Evolutionary conservation across 2,113 vertebrate genomes (phyloP).

Genomic region (Pimephales promelas): DNA sequence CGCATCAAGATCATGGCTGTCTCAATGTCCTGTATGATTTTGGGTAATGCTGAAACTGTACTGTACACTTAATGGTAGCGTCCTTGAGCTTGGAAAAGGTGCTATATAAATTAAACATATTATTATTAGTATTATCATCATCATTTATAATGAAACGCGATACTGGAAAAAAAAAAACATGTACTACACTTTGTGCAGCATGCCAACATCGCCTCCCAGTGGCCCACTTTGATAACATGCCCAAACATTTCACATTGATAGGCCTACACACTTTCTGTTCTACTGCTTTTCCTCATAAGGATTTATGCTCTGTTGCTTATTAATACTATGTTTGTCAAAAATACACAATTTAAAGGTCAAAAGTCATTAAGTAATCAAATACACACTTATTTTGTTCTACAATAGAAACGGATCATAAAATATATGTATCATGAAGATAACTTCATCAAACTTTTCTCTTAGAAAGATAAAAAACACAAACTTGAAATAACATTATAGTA

Average conservation of each 20-base stretch:
- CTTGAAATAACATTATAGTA: neutral
- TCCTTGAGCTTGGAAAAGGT: no score
- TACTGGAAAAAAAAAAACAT: neutral
- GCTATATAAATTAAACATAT: no score
- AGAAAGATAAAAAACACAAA: neutral
- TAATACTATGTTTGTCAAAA: neutral
- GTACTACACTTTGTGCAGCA: neutral
- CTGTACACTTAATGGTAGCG: neutral
- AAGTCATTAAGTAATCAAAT: neutral
- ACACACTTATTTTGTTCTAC: neutral
- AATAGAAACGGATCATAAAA: neutral
- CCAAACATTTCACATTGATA: neutral
- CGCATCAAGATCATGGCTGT: neutral
- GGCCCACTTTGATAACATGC: neutral
- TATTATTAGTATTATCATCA: no score
- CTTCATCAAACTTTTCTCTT: neutral
- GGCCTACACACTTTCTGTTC: neutral
- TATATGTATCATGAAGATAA: neutral
- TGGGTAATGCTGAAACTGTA: neutral
- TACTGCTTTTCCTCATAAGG: neutral
- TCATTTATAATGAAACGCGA: neutral
- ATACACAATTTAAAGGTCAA: neutral
- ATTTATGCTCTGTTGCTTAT: neutral
- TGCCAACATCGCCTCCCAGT: conserved; percentile 36
- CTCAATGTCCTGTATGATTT: neutral